phyloP scores from a whole-genome alignment of 1,140 invertebrate species.

The Sipha flava region DNA sequence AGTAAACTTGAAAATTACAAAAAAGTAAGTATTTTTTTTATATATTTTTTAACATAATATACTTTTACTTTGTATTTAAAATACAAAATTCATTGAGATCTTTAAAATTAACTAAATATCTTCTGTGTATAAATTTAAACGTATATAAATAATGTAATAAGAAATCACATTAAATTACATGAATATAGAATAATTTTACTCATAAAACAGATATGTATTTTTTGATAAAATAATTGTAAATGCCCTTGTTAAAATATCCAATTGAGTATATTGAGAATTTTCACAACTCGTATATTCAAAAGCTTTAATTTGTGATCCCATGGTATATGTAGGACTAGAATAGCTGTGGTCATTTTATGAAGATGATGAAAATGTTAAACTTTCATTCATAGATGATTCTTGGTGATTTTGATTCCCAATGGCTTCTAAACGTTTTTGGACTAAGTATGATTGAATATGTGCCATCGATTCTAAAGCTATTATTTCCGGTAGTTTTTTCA shows the following conservation, averaged over 20 bases:
- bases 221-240: not conserved
- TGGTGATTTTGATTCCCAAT: not conserved
- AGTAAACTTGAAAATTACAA: not conserved
- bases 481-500: not conserved
- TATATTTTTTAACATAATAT: not conserved
- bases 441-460: not conserved
- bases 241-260: not conserved
- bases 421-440: not conserved
- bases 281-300: not conserved
- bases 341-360: not conserved
- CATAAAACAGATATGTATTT: not conserved
- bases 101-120: not conserved
- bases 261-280: not conserved
- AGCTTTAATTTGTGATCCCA: not conserved
- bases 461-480: not conserved
- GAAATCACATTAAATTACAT: not conserved
- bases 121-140: not conserved
- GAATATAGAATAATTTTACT: not conserved
- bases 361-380: not conserved
- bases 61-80: not conserved
- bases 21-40: not conserved
- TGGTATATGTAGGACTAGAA: not conserved
- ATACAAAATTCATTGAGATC: not conserved
- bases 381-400: constrained; percentile 36
- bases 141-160: not conserved